Percentiles rank a stretch among this genome's conserved stretches.
These are phyloP conservation scores for Enteromius mattozi DNA, from an alignment of 2,797 vertebrate species.

Conservation along the genomic window DNA sequence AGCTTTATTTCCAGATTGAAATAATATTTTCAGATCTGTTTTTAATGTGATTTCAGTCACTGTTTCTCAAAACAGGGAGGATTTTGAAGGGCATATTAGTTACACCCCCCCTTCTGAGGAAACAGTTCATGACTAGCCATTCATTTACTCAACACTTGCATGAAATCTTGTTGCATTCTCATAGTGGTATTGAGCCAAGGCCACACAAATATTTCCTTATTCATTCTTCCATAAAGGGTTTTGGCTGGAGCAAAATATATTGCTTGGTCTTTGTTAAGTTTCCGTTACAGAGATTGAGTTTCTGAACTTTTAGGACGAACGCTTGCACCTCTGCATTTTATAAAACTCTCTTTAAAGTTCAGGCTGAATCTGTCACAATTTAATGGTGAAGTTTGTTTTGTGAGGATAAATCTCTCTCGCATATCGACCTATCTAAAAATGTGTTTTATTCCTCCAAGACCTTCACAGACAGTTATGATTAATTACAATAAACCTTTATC, in stretches of 20 bases:
- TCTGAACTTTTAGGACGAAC: conserved; percentile 5
- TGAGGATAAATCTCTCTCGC: conserved; percentile 6
- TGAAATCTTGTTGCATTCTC: conserved; percentile 4
- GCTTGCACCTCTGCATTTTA: background rate
- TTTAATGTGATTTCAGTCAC: background rate
- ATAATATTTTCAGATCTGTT: background rate
- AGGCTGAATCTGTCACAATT: background rate
- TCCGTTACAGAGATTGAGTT: background rate
- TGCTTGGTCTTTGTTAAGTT: background rate
- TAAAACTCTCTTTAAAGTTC: conserved; percentile 20
- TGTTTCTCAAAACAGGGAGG: background rate
- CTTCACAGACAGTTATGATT: conserved; percentile 29
- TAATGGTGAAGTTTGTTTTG: conserved; percentile 15
- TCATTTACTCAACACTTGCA: conserved; percentile 18
- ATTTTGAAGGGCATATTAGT: background rate
- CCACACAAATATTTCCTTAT: background rate
- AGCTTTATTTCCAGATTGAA: background rate
- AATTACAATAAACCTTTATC: conserved; percentile 51
- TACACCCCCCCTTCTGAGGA: background rate
- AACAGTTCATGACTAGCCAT: background rate
- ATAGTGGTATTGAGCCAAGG: background rate
- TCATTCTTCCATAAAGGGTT: background rate
- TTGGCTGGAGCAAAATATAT: background rate
- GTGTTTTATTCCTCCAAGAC: conserved; percentile 12
- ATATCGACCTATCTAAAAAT: conserved; percentile 30